Percentiles rank a stretch among this genome's conserved stretches.
Conservation (phyloP, 2,113 vertebrate genomes). For the Bucco capensis region DNA sequence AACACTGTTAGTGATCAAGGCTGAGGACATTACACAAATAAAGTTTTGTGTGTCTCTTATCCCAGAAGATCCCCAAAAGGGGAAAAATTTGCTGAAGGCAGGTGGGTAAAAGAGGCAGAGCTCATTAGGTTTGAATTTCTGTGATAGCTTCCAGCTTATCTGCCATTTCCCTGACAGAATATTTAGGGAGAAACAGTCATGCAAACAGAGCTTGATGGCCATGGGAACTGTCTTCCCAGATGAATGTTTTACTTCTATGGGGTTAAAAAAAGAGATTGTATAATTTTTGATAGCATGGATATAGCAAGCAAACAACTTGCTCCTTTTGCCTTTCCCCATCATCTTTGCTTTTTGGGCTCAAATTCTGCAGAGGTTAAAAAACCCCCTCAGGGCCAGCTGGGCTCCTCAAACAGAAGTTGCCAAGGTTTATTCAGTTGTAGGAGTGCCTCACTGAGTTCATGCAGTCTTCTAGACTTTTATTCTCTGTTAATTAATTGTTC, state of each 20-base stretch:
- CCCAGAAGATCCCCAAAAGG: not conserved
- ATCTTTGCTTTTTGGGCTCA: not conserved
- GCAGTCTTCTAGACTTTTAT: conserved; percentile 15
- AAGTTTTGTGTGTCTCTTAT: not conserved
- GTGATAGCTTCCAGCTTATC: not conserved
- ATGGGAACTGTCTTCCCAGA: not conserved
- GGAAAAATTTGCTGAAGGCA: not conserved
- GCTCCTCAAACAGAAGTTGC: not conserved
- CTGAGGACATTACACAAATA: not conserved
- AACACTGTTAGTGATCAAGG: not conserved
- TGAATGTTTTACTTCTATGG: not conserved
- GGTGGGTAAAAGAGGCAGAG: not conserved
- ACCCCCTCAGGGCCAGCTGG: not conserved
- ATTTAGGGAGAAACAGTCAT: not conserved
- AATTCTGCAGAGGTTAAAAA: not conserved
- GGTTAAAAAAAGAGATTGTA: not conserved
- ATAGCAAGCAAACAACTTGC: not conserved
- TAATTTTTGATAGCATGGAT: not conserved
- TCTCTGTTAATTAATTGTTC: not conserved
- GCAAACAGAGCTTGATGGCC: not conserved
- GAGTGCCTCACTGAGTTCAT: not conserved
- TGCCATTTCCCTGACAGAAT: not conserved
- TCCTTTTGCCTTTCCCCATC: not conserved
- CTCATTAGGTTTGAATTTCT: not conserved
- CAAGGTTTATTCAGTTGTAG: conserved; percentile 5